A percentile compares a stretch with the other conserved stretches of the same genome.
These are phyloP conservation scores for Euwallacea fornicatus DNA, from an alignment of 1,140 invertebrate species.

Conservation along the genomic window DNA sequence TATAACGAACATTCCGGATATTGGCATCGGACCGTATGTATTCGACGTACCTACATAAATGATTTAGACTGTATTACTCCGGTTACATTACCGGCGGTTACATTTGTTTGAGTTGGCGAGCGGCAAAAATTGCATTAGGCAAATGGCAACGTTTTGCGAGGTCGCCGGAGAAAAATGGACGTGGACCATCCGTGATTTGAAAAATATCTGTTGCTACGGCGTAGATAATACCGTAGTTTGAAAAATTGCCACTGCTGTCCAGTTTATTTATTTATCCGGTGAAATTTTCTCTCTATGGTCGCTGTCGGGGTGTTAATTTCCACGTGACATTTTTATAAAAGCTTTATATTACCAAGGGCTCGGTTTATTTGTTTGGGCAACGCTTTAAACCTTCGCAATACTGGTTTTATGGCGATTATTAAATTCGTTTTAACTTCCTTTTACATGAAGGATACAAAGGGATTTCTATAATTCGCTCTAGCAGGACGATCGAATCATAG, in stretches of 20 bases:
- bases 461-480: no score
- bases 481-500: no score
- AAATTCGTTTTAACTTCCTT: no score
- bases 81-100: conserved; percentile 19
- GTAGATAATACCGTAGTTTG: conserved; percentile 7
- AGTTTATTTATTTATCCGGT: conserved; percentile 7
- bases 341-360: background rate
- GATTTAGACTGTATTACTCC: conserved; percentile 23
- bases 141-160: conserved; percentile 10
- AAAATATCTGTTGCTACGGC: conserved; percentile 12
- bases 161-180: conserved; percentile 19
- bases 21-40: conserved; percentile 16
- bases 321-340: conserved; percentile 3
- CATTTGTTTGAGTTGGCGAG: conserved; percentile 22
- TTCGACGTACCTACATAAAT: conserved; percentile 7
- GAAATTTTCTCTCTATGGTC: background rate
- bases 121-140: conserved; percentile 24
- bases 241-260: background rate
- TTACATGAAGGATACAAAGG: no score
- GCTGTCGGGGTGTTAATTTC: background rate
- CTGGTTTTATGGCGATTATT: no score
- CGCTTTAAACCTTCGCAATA: no score
- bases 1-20: conserved; percentile 12
- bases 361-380: no score
- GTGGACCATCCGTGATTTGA: background rate